These are phyloP conservation scores for Petrocephalus microphthalmus DNA, from an alignment of 2,113 vertebrate genomes.

Conservation along the genomic window DNA sequence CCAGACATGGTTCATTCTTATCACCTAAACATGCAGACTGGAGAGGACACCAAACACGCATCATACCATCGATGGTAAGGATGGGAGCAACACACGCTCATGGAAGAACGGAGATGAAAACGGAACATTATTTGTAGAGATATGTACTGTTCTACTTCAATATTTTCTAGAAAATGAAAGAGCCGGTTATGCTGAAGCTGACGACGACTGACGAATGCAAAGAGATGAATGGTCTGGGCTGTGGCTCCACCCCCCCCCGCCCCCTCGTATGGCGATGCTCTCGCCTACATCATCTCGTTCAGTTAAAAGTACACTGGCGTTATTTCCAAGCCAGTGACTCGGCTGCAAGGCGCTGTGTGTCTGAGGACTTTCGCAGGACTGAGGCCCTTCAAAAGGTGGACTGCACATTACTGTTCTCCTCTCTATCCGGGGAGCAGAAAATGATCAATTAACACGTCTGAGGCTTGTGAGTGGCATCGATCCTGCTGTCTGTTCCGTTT, in stretches of 20 bases:
- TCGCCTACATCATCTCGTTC: neutral
- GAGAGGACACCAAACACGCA: neutral
- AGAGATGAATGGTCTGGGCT: neutral
- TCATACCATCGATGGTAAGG: neutral
- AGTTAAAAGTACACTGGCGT: neutral
- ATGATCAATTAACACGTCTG: neutral
- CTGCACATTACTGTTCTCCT: neutral
- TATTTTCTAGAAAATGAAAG: neutral
- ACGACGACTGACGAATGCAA: neutral
- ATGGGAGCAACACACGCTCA: neutral
- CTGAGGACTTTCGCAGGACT: neutral
- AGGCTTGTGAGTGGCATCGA: neutral
- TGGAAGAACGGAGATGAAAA: neutral
- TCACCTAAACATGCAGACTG: neutral
- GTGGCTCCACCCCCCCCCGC: neutral
- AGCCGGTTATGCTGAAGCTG: neutral
- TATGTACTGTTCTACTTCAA: neutral
- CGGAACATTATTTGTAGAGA: neutral
- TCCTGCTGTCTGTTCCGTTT: neutral
- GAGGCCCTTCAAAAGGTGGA: neutral
- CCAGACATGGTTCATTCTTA: neutral
- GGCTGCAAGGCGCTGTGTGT: neutral
- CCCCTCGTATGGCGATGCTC: neutral
- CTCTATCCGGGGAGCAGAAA: conserved; percentile 1
- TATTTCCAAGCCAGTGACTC: neutral